A percentile compares a stretch with the other conserved stretches of the same genome.
These are phyloP conservation scores for Piaya cayana DNA, from an alignment of 2,113 vertebrate species.

Conservation along the genomic window DNA sequence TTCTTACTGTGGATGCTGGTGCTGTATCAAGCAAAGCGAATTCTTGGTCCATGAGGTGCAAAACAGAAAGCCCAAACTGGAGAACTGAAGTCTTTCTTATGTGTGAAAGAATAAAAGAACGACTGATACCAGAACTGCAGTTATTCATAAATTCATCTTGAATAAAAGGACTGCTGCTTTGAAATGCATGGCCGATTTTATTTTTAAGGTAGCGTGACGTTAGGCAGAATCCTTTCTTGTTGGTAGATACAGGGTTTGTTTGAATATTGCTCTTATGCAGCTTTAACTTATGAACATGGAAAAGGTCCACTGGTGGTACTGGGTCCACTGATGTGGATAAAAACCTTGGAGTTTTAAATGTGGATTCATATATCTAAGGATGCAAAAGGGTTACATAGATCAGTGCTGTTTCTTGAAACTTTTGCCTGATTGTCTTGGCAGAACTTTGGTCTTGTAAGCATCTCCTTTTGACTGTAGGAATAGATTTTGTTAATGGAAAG, in stretches of 20 bases:
- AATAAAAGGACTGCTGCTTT: background rate
- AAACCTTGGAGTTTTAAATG: background rate
- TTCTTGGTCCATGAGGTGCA: background rate
- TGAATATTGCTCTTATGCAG: background rate
- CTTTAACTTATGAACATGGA: background rate
- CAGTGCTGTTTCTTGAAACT: background rate
- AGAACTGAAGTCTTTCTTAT: background rate
- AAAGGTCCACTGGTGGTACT: background rate
- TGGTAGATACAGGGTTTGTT: background rate
- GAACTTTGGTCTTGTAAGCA: background rate
- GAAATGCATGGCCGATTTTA: background rate
- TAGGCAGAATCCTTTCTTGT: background rate
- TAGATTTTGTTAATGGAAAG: background rate
- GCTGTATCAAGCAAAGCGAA: background rate
- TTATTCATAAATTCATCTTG: background rate
- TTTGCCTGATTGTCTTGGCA: background rate
- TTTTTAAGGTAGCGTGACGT: background rate
- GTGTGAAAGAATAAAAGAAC: background rate
- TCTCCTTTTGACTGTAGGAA: background rate
- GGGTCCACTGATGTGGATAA: background rate
- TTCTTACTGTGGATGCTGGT: background rate
- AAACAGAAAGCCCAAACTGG: background rate
- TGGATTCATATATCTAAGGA: background rate
- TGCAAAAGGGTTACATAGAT: background rate
- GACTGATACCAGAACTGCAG: background rate